Conservation (phyloP, 2,888 invertebrate species). For the Tolmerus cingulatus region DNA sequence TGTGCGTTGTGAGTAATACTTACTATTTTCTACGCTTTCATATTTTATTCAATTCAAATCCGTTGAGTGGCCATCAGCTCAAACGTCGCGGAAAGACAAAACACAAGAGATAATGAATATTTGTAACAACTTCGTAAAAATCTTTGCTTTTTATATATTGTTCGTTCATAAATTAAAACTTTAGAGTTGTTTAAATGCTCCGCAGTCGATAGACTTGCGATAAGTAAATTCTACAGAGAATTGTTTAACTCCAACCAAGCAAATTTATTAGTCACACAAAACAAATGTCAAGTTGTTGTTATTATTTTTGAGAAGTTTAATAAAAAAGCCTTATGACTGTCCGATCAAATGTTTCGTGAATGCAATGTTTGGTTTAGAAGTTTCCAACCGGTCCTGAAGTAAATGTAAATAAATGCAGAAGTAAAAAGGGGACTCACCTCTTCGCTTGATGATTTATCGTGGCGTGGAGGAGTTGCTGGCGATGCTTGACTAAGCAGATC, state of each 20-base stretch:
- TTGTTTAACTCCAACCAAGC: constrained; percentile 45
- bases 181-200: background rate
- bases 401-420: constrained; percentile 36
- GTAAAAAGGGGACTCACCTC: constrained; percentile 74
- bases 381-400: constrained; percentile 1
- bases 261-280: constrained; percentile 52
- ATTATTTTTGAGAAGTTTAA: background rate
- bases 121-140: constrained; percentile 43
- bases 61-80: constrained; percentile 61
- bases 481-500: constrained; percentile 92
- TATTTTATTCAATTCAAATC: constrained; percentile 60
- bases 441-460: constrained; percentile 93
- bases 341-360: constrained; percentile 4
- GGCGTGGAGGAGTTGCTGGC: constrained; percentile 84
- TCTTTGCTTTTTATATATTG: background rate
- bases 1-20: constrained; percentile 55
- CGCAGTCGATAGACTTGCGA: background rate
- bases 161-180: background rate
- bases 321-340: background rate
- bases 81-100: constrained; percentile 65
- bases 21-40: constrained; percentile 59
- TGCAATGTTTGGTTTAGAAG: constrained; percentile 13
- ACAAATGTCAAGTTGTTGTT: constrained; percentile 29
- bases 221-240: background rate
- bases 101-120: constrained; percentile 62